A percentile compares a stretch with the other conserved stretches of the same genome.
These are phyloP conservation scores for Deilephila porcellus DNA, from an alignment of 2,888 invertebrate species.

Conservation along the genomic window DNA sequence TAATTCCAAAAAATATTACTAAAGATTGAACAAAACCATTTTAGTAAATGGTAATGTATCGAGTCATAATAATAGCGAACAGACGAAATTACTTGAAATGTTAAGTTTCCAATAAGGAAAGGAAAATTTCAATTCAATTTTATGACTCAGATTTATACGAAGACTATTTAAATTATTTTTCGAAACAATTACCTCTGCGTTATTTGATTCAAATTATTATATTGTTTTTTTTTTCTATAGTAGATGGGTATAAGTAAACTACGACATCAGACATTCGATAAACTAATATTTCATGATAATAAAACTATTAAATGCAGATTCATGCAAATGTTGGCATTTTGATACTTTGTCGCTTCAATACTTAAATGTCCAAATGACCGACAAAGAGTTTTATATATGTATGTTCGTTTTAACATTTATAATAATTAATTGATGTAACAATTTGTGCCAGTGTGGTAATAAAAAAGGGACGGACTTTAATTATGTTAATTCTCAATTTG, in stretches of 20 bases:
- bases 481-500: constrained; percentile 29
- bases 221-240: too few relatives aligned
- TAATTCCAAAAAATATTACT: not conserved
- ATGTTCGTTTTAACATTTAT: too few relatives aligned
- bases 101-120: constrained; percentile 12
- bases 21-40: not conserved
- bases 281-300: constrained; percentile 1
- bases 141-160: not conserved
- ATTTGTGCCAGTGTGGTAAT: not conserved
- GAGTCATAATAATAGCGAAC: not conserved
- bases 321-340: constrained; percentile 23
- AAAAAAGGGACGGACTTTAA: constrained; percentile 5
- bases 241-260: not conserved
- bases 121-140: not conserved
- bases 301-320: not conserved
- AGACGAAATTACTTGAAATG: not conserved
- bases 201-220: too few relatives aligned
- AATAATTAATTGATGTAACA: too few relatives aligned
- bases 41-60: not conserved
- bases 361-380: not conserved
- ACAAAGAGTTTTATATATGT: too few relatives aligned
- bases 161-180: too few relatives aligned
- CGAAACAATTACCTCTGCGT: too few relatives aligned
- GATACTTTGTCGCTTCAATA: not conserved
- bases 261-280: not conserved